These are phyloP conservation scores for Caenorhabditis zanzibari DNA, from an alignment of 2,888 invertebrate species.

Conservation along the genomic window DNA sequence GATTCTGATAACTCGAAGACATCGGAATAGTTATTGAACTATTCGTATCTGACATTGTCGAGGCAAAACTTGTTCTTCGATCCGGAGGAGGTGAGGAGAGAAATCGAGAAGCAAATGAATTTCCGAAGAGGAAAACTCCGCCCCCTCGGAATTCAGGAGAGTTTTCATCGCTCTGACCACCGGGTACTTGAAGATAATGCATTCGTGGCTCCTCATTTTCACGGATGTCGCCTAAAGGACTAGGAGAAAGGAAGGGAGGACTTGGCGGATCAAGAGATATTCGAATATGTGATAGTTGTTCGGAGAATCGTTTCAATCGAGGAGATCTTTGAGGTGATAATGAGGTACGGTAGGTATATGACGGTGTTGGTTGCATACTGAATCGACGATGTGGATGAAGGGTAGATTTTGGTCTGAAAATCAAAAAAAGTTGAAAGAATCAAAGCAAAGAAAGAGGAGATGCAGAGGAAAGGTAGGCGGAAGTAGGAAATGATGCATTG, in stretches of 20 bases:
- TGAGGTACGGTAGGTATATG: constrained; percentile 49
- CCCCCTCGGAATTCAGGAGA: constrained; percentile 40
- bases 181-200: constrained; percentile 66
- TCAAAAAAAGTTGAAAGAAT: neutral
- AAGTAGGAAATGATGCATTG: neutral
- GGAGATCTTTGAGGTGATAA: constrained; percentile 68
- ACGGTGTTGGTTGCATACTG: constrained; percentile 48
- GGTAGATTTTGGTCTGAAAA: constrained; percentile 25
- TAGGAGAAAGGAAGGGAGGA: constrained; percentile 72
- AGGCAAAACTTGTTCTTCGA: constrained; percentile 75
- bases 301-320: constrained; percentile 78
- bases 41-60: constrained; percentile 75
- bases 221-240: constrained; percentile 63
- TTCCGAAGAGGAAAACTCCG: constrained; percentile 44
- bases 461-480: neutral
- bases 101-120: constrained; percentile 30
- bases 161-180: constrained; percentile 33
- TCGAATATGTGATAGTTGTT: constrained; percentile 77
- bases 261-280: constrained; percentile 80
- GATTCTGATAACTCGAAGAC: constrained; percentile 78
- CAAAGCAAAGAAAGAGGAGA: neutral
- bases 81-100: constrained; percentile 80
- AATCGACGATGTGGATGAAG: constrained; percentile 38
- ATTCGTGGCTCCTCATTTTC: constrained; percentile 50
- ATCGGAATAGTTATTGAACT: constrained; percentile 77